Evolutionary conservation across 2,888 invertebrate genomes (phyloP).

Genomic region (Rhagium mordax): DNA sequence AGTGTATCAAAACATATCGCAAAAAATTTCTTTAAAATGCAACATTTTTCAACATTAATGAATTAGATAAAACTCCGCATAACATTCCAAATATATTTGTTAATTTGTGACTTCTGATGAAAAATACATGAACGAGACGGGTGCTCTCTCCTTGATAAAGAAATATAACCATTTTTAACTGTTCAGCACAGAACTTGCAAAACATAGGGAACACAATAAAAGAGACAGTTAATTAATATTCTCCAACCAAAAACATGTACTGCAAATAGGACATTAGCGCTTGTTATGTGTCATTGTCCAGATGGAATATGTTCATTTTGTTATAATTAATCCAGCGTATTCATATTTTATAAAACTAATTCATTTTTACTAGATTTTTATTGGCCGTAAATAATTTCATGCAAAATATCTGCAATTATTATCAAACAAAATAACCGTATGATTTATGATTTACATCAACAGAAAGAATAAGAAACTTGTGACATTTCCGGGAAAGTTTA

Average conservation of each 20-base stretch:
- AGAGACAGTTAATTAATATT: background rate
- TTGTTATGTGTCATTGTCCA: background rate
- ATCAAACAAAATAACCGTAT: background rate
- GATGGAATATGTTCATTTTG: background rate
- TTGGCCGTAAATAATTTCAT: no score
- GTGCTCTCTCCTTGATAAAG: background rate
- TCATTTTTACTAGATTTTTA: background rate
- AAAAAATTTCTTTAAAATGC: no score
- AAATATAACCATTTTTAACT: background rate
- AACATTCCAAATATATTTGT: background rate
- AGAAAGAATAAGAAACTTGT: conserved; percentile 10
- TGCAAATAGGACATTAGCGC: background rate
- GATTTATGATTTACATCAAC: conserved; percentile 5
- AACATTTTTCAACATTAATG: no score
- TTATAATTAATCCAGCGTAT: background rate
- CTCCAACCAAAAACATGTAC: background rate
- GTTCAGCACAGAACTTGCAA: background rate
- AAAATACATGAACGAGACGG: background rate
- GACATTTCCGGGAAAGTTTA: conserved; percentile 17
- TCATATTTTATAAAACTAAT: background rate
- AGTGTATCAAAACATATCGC: no score
- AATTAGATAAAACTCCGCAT: no score
- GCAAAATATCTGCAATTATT: background rate
- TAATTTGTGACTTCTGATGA: background rate
- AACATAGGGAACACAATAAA: background rate